Conservation (phyloP, 2,113 vertebrate genomes). For the Alexandromys fortis region DNA sequence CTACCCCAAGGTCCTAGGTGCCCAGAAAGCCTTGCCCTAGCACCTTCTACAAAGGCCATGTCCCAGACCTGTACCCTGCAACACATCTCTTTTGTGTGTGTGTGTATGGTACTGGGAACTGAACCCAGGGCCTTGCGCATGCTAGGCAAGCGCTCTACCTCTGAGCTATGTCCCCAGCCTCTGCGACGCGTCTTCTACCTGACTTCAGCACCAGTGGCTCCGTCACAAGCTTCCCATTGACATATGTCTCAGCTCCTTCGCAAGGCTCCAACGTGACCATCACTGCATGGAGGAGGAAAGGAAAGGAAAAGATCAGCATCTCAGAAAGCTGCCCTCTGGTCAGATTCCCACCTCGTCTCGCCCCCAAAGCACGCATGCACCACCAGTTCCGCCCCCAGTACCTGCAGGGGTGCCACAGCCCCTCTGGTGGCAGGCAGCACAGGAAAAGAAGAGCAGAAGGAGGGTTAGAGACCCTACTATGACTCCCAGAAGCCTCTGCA, state of each 20-base stretch:
- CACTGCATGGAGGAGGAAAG: slow-evolving; percentile 81
- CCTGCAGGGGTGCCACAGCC: slow-evolving; percentile 75
- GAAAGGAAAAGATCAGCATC: neutral
- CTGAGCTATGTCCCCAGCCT: slow-evolving; percentile 18
- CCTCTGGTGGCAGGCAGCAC: slow-evolving; percentile 79
- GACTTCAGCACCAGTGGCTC: slow-evolving; percentile 89
- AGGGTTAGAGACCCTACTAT: slow-evolving; percentile 66
- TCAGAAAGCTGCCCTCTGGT: neutral
- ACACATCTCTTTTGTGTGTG: neutral
- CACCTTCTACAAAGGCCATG: neutral
- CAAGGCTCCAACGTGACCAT: slow-evolving; percentile 91
- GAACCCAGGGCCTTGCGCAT: neutral
- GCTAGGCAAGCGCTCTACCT: slow-evolving; percentile 26
- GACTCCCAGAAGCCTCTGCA: slow-evolving; percentile 32
- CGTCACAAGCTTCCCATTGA: slow-evolving; percentile 92
- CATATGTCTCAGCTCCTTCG: slow-evolving; percentile 91
- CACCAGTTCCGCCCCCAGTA: slow-evolving; percentile 64
- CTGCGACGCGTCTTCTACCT: slow-evolving; percentile 81
- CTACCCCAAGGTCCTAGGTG: neutral
- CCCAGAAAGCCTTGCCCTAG: neutral
- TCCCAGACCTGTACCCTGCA: neutral
- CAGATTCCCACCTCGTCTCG: slow-evolving; percentile 44
- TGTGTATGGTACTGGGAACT: neutral
- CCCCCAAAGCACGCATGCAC: slow-evolving; percentile 50
- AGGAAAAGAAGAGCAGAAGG: slow-evolving; percentile 68